A percentile compares a stretch with the other conserved stretches of the same genome.
Evolutionary conservation across 2,888 invertebrate genomes (phyloP).

Genomic region (Polietes domitor): DNA sequence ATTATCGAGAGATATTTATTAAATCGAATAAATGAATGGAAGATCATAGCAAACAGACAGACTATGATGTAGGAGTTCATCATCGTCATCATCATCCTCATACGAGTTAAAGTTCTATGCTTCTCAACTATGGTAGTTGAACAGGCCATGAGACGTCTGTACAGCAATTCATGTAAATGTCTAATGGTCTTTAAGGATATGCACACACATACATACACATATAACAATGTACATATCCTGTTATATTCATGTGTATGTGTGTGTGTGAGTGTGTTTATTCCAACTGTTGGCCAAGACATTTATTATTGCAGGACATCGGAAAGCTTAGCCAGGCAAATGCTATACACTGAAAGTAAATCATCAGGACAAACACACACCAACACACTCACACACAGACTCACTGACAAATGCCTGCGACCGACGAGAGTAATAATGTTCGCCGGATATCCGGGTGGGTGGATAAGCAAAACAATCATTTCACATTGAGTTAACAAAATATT

Average conservation of each 20-base stretch:
- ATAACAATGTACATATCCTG: not conserved
- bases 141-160: not conserved
- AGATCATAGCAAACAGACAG: no score
- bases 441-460: not conserved
- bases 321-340: not conserved
- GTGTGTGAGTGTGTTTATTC: not conserved
- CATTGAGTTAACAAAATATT: not conserved
- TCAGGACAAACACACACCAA: no score
- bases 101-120: no score
- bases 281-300: slow-evolving; percentile 26
- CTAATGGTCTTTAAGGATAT: not conserved
- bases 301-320: slow-evolving; percentile 25
- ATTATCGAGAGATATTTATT: slow-evolving; percentile 2
- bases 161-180: not conserved
- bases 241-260: not conserved
- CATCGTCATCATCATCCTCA: no score
- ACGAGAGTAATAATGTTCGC: not conserved
- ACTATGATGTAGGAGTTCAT: no score
- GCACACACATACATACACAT: not conserved
- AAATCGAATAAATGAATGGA: not conserved
- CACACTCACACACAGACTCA: no score
- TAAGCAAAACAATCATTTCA: not conserved
- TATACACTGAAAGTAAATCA: slow-evolving; percentile 4
- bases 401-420: not conserved
- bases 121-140: no score